phyloP scores from a whole-genome alignment of 1,140 invertebrate species.

The Caenorhabditis brenneri region DNA sequence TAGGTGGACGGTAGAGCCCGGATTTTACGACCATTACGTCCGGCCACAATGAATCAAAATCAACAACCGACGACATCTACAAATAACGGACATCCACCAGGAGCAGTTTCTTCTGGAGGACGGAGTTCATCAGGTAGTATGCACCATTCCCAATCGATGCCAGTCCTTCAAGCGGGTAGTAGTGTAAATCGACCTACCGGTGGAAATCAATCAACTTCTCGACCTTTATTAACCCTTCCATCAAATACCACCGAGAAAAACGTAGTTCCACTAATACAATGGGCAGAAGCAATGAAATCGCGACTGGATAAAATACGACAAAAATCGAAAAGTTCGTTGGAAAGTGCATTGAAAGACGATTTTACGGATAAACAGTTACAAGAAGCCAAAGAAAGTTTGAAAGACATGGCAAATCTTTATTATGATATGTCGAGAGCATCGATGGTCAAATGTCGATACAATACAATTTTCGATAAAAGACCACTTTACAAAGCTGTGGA shows the following conservation, averaged over 20 bases:
- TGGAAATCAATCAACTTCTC: not conserved
- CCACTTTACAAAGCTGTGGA: not conserved
- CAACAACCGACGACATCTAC: slow-evolving; percentile 12
- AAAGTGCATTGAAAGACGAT: not conserved
- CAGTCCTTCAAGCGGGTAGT: not conserved
- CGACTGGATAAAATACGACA: not conserved
- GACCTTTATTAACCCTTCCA: not conserved
- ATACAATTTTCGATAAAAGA: slow-evolving; percentile 13
- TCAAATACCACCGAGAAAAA: slow-evolving; percentile 6
- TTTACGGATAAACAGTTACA: not conserved
- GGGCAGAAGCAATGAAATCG: not conserved
- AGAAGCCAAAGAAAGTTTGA: not conserved
- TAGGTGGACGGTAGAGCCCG: slow-evolving; percentile 22
- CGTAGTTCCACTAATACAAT: not conserved
- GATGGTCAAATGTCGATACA: not conserved
- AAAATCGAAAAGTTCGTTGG: not conserved
- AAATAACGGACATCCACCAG: not conserved
- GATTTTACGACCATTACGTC: not conserved
- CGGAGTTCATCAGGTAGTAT: not conserved
- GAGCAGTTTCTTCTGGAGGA: not conserved
- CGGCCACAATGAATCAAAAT: not conserved
- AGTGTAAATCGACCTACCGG: not conserved
- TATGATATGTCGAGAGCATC: not conserved
- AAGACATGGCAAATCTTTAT: not conserved
- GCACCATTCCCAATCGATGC: slow-evolving; percentile 21